A percentile compares a stretch with the other conserved stretches of the same genome.
Evolutionary conservation across 2,113 vertebrate species (phyloP).

Genomic region (Bungarus multicinctus): DNA sequence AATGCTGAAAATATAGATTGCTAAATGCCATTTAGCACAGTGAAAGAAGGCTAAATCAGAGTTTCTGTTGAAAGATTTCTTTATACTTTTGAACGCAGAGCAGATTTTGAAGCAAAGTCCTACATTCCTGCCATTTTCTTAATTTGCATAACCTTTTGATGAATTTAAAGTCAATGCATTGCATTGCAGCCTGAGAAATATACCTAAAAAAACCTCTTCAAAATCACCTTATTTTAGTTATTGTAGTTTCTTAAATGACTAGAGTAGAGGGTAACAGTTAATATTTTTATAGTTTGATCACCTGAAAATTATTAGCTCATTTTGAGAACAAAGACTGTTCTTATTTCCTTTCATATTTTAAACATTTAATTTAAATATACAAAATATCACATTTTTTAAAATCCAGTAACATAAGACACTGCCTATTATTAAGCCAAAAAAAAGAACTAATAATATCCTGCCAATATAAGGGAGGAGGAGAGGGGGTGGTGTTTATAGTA

Average conservation of each 20-base stretch:
- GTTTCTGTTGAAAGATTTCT: not conserved
- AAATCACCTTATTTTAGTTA: not conserved
- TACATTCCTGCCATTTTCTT: not conserved
- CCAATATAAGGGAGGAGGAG: not conserved
- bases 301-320: not conserved
- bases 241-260: not conserved
- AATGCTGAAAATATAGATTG: not conserved
- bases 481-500: conserved; percentile 6
- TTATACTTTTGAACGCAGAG: not conserved
- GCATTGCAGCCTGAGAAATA: not conserved
- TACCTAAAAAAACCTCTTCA: not conserved
- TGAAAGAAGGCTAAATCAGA: not conserved
- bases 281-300: not conserved
- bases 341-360: conserved; percentile 43
- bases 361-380: not conserved
- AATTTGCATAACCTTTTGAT: not conserved
- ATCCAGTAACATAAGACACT: conserved; percentile 30
- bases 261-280: not conserved
- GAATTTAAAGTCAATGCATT: not conserved
- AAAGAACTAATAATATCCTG: not conserved
- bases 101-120: not conserved
- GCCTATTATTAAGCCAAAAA: conserved; percentile 45
- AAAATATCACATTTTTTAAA: conserved; percentile 24
- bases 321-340: conserved; percentile 52
- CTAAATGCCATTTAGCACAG: not conserved